Evolutionary conservation across 2,113 vertebrate species (phyloP).

Genomic region (Pardalotus punctatus): DNA sequence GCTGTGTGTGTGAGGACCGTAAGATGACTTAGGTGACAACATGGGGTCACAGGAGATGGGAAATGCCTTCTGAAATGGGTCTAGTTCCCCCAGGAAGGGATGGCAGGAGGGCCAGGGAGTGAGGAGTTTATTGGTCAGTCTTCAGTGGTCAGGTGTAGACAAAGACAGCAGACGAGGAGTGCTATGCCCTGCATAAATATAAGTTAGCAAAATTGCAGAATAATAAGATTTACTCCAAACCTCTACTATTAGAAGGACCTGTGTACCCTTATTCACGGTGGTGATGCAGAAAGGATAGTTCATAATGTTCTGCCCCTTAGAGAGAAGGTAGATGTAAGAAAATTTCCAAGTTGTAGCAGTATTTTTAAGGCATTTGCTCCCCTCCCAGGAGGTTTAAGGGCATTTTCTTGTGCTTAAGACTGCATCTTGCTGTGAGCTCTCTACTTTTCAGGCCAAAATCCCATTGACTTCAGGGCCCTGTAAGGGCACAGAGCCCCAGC

Average conservation of each 20-base stretch:
- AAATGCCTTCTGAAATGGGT: background rate
- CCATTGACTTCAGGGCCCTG: background rate
- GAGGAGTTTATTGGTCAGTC: background rate
- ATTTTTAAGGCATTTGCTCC: background rate
- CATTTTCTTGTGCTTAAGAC: background rate
- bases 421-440: background rate
- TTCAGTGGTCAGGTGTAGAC: background rate
- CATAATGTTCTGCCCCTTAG: background rate
- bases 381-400: background rate
- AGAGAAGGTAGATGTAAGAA: background rate
- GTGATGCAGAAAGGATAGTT: background rate
- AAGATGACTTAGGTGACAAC: background rate
- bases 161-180: background rate
- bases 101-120: background rate
- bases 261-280: background rate
- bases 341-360: background rate
- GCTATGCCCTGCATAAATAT: background rate
- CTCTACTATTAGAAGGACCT: background rate
- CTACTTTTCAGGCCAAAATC: background rate
- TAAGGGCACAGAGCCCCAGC: background rate
- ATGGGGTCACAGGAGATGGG: background rate
- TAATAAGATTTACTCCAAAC: background rate
- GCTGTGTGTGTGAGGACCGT: rapidly evolving
- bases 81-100: background rate
- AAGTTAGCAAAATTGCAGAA: background rate